A percentile compares a stretch with the other conserved stretches of the same genome.
Conservation (phyloP, 1,140 invertebrate species). For the Kradibia gibbosae region DNA sequence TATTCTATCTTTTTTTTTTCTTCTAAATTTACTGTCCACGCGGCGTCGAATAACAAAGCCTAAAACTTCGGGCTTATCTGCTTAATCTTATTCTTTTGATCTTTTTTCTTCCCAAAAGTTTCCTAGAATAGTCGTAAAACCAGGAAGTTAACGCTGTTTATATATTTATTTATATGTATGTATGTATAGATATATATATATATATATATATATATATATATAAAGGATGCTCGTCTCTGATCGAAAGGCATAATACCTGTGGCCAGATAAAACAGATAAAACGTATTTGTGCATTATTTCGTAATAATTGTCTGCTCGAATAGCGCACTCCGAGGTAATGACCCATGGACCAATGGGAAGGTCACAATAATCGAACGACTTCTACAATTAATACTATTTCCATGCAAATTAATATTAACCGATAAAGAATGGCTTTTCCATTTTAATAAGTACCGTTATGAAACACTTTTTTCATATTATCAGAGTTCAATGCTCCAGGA, state of each 20-base stretch:
- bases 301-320: not conserved
- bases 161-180: not conserved
- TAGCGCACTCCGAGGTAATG: no score
- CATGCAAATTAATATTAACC: not conserved
- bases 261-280: not conserved
- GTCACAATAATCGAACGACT: not conserved
- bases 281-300: not conserved
- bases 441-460: not conserved
- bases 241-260: no score
- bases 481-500: slow-evolving; percentile 39
- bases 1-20: no score
- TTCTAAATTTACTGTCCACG: not conserved
- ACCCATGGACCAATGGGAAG: not conserved
- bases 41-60: not conserved
- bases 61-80: not conserved
- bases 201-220: no score
- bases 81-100: not conserved
- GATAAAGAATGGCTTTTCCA: not conserved
- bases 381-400: not conserved
- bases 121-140: not conserved
- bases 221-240: no score
- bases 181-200: not conserved
- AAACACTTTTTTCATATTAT: slow-evolving; percentile 12
- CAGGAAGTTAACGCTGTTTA: not conserved
- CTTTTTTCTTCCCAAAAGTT: not conserved